phyloP scores from a whole-genome alignment of 2,797 vertebrate genomes.

The Florisuga fusca region DNA sequence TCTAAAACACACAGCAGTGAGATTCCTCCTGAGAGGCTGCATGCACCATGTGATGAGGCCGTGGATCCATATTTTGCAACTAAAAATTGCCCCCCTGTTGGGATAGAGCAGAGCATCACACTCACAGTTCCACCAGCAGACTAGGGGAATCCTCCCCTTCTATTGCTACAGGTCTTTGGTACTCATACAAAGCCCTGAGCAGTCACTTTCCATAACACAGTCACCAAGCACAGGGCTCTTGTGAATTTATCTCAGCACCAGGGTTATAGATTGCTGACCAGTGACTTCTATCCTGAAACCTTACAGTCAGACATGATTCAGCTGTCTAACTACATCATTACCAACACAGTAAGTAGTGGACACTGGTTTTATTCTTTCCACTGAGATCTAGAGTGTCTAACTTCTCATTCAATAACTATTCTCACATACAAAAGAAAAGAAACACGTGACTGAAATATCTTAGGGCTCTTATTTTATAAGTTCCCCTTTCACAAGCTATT shows the following conservation, averaged over 20 bases:
- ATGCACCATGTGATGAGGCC: neutral
- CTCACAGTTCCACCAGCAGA: neutral
- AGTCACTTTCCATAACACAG: neutral
- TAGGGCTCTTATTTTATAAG: neutral
- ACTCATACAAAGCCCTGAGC: neutral
- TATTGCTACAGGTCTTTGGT: neutral
- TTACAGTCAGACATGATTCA: neutral
- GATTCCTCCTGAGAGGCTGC: neutral
- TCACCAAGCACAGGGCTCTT: neutral
- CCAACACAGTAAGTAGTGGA: neutral
- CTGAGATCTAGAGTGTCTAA: neutral
- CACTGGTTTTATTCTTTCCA: neutral
- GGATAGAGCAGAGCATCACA: neutral
- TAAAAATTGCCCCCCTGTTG: neutral
- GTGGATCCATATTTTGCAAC: neutral
- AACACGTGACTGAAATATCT: neutral
- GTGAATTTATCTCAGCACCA: neutral
- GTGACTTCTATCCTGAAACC: neutral
- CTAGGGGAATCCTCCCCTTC: neutral
- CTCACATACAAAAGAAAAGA: neutral
- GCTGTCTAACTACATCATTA: neutral
- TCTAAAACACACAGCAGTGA: neutral
- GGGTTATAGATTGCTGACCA: neutral
- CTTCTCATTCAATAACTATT: neutral
- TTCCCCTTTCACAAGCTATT: neutral